A percentile compares a stretch with the other conserved stretches of the same genome.
Evolutionary conservation across 2,113 vertebrate species (phyloP).

Genomic region (Ageneiosus marmoratus): DNA sequence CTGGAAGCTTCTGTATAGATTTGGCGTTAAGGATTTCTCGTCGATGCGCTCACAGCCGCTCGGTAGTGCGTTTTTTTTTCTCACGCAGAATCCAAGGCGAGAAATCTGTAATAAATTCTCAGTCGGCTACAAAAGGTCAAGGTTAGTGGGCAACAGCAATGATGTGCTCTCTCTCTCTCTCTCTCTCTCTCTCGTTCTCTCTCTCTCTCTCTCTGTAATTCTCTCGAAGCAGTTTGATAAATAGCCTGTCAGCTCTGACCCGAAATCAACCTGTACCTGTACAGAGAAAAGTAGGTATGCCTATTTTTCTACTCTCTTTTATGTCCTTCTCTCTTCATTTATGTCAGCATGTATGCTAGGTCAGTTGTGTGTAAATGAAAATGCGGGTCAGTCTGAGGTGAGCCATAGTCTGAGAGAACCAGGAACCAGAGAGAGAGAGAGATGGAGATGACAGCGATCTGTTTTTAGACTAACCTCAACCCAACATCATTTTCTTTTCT

Average conservation of each 20-base stretch:
- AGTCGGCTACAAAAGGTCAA: slow-evolving; percentile 34
- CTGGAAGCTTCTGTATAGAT: slow-evolving; percentile 5
- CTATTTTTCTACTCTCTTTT: not conserved
- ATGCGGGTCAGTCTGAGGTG: slow-evolving; percentile 8
- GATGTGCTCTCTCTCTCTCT: slow-evolving; percentile 6
- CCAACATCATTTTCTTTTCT: not conserved
- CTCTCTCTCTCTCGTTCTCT: not conserved
- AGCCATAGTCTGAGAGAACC: not conserved
- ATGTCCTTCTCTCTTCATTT: not conserved
- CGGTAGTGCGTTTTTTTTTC: slow-evolving; percentile 5
- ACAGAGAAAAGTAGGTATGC: not conserved
- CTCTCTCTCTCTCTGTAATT: not conserved
- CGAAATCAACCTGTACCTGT: slow-evolving; percentile 20
- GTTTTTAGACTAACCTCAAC: slow-evolving; percentile 16
- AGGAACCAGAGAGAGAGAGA: not conserved
- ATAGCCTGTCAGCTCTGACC: slow-evolving; percentile 10
- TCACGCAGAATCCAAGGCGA: slow-evolving; percentile 28
- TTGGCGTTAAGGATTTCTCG: slow-evolving; percentile 15
- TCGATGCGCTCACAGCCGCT: slow-evolving; percentile 25
- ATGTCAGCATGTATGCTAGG: not conserved
- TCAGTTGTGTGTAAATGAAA: not conserved
- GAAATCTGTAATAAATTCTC: slow-evolving; percentile 35
- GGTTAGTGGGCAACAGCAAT: slow-evolving; percentile 33
- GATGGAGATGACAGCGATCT: not conserved
- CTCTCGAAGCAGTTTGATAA: slow-evolving; percentile 15